These are phyloP conservation scores for Ailuropoda melanoleuca DNA, from an alignment of 2,113 vertebrate genomes.

Conservation along the genomic window DNA sequence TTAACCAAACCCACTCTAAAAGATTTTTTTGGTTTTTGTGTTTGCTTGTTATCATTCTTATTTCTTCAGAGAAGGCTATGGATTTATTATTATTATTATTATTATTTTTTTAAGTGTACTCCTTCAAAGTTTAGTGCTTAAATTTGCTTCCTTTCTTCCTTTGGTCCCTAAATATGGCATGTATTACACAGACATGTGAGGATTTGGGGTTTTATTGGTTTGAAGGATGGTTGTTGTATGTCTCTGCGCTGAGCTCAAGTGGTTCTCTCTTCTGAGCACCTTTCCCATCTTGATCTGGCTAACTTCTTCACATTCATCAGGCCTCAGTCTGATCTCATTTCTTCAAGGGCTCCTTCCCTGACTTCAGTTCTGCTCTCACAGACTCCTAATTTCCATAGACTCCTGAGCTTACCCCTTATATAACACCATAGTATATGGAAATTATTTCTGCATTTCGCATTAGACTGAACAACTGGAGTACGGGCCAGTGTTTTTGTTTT, in stretches of 20 bases:
- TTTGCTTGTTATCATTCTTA: not conserved
- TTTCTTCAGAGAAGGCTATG: not conserved
- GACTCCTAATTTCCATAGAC: not conserved
- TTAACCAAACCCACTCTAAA: not conserved
- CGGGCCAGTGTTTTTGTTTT: not conserved
- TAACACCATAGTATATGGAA: not conserved
- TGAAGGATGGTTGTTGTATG: not conserved
- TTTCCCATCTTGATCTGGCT: not conserved
- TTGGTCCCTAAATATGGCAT: fast-evolving
- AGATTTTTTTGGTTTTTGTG: not conserved
- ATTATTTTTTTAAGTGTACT: not conserved
- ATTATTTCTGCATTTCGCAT: not conserved
- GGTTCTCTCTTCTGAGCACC: not conserved
- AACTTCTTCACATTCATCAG: not conserved
- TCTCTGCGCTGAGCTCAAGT: not conserved
- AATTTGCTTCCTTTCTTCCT: not conserved
- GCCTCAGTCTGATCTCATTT: not conserved
- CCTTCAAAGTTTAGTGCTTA: not conserved
- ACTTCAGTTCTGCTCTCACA: not conserved
- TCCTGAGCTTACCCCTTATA: not conserved
- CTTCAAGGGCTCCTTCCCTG: not conserved
- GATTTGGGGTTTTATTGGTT: not conserved
- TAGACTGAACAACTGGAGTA: not conserved
- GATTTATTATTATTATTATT: not conserved
- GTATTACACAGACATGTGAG: not conserved